A percentile compares a stretch with the other conserved stretches of the same genome.
phyloP scores from a whole-genome alignment of 2,113 vertebrate genomes.

The Chamaea fasciata region DNA sequence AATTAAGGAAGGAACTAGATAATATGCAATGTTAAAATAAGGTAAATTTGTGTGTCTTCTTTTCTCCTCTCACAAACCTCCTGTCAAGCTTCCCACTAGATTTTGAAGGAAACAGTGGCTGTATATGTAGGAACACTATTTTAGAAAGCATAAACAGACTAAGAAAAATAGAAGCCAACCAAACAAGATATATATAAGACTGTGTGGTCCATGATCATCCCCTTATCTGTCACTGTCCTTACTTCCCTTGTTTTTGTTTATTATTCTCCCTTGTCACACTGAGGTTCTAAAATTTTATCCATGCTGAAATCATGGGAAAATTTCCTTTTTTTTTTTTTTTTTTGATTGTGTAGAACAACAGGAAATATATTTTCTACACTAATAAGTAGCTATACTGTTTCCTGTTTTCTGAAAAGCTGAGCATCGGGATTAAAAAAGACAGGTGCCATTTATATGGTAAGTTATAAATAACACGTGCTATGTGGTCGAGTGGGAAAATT shows the following conservation, averaged over 20 bases:
- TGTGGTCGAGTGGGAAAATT: neutral
- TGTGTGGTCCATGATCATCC: neutral
- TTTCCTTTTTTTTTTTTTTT: neutral
- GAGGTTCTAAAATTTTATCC: neutral
- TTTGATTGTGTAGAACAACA: neutral
- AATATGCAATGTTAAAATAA: neutral
- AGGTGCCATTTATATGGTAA: neutral
- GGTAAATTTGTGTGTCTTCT: neutral
- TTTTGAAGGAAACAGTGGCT: neutral
- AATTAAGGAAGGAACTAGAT: neutral
- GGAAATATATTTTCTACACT: neutral
- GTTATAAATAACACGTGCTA: neutral
- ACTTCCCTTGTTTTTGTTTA: neutral
- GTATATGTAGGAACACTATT: neutral
- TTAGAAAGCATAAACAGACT: neutral
- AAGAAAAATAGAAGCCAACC: neutral
- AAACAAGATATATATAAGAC: neutral
- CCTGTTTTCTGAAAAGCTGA: neutral
- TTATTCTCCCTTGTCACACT: neutral
- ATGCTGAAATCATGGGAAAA: neutral
- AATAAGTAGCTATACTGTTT: neutral
- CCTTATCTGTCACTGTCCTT: neutral
- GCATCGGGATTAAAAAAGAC: neutral
- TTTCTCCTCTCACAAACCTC: neutral
- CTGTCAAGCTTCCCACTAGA: neutral